Base-by-base conservation (phyloP, 2,888 invertebrate species). In the Acleris holmiana region DNA sequence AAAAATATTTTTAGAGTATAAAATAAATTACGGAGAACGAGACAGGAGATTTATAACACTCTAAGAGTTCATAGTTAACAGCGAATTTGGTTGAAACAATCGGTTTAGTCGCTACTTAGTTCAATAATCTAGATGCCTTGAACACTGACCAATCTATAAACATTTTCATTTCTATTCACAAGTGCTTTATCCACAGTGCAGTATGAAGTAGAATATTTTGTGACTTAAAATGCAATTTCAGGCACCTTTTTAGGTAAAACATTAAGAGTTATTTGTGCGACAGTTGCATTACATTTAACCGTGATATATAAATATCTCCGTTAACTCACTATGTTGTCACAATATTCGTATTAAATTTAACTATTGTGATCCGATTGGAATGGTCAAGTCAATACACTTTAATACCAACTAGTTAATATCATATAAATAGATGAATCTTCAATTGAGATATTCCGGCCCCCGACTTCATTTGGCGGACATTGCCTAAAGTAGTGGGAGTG, bases 121-220 rank as follows among this genome's bases (percentile, higher is more conserved):
- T 55, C 19, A 15, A n/a, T 54, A 50, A 55, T 49, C 54, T 54
- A 65, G 61, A 71, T 70, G 71, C 69, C 57, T 72, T 73, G 68
- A 73, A 73, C 70, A 71, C 71, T 64, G 68, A 73, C 77, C 72
- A 74, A 75, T 69, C 56, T 68, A 63, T 73, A 71, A 66, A 70
- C 70, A 67, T 65, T 66, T 71, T 69, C 44, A 66, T 69, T 72
- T 49, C 67, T 75, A 74, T 61, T 51, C 55, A 70, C 71, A 68
- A 59, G 83, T 88, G 86, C 86, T 79, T 67, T 85, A 88, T 86
- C 80, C 84, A 87, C 87, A 87, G 88, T 86, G 86, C 83, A 77
- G 72, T 78, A 71, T 75, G 68, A 73, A 75, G 73, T 73, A 67
- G 69, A 71, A 76, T 76, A 75, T 74, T 84, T 86, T 86, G 88